phyloP scores from a whole-genome alignment of 2,113 vertebrate species.

The Euleptes europaea region DNA sequence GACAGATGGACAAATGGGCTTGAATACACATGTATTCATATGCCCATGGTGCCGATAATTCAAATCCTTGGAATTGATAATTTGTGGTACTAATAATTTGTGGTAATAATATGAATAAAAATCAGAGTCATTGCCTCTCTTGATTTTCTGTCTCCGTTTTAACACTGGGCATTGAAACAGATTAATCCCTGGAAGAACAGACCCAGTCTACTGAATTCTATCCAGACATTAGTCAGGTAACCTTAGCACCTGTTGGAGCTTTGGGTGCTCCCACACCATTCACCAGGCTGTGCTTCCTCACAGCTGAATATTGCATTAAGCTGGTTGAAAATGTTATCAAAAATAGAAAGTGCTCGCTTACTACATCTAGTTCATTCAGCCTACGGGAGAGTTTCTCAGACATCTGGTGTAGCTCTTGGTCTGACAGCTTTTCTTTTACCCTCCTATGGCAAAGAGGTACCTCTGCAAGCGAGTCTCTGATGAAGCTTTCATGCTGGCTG shows the following conservation, averaged over 20 bases:
- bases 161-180: background rate
- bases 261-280: background rate
- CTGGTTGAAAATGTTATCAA: background rate
- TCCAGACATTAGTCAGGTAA: background rate
- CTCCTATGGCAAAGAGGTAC: slow-evolving; percentile 68
- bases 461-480: slow-evolving; percentile 30
- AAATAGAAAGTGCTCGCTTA: slow-evolving; percentile 62
- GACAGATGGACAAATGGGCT: no score
- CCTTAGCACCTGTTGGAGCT: background rate
- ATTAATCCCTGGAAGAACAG: background rate
- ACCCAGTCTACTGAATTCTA: background rate
- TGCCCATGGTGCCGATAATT: no score
- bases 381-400: slow-evolving; percentile 85
- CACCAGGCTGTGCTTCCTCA: background rate
- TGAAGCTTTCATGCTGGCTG: slow-evolving; percentile 34
- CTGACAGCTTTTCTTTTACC: slow-evolving; percentile 72
- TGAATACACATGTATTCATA: no score
- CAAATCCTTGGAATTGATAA: no score
- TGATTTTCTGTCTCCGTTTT: background rate
- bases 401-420: slow-evolving; percentile 81
- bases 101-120: background rate
- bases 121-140: background rate
- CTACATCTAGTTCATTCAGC: slow-evolving; percentile 86
- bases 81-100: no score
- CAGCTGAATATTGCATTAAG: background rate